These are phyloP conservation scores for Sebastes jordani DNA, from an alignment of 2,797 vertebrate species.

Conservation along the genomic window DNA sequence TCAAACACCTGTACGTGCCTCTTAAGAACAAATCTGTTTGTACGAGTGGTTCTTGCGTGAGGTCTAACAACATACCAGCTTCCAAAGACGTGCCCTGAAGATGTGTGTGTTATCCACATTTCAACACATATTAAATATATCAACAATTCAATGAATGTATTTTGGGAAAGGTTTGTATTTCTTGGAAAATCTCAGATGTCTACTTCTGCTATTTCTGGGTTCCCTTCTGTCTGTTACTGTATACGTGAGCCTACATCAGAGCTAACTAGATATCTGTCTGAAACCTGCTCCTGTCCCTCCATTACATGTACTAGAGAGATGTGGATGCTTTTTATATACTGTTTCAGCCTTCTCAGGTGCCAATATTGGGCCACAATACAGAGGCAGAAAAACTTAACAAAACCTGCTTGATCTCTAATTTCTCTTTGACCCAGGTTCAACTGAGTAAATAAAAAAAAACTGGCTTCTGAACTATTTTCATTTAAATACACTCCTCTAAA, in stretches of 20 bases:
- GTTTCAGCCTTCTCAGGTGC: background rate
- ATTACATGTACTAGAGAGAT: background rate
- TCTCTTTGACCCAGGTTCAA: background rate
- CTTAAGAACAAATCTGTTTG: background rate
- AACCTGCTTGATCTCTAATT: background rate
- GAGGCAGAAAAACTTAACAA: background rate
- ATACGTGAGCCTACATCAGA: background rate
- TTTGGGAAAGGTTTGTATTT: background rate
- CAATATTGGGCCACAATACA: background rate
- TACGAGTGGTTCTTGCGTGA: background rate
- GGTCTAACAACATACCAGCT: background rate
- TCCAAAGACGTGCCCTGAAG: background rate
- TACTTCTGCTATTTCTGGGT: background rate
- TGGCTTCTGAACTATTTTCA: background rate
- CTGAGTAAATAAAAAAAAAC: background rate
- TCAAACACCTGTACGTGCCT: background rate
- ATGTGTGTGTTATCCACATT: background rate
- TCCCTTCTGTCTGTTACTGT: background rate
- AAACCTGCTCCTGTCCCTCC: background rate
- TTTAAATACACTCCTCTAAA: background rate
- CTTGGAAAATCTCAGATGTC: background rate
- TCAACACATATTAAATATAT: background rate
- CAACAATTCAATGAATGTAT: background rate
- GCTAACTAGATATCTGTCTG: background rate
- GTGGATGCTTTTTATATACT: background rate